Percentiles rank a stretch among this genome's conserved stretches.
Conservation (phyloP, 2,888 invertebrate genomes). For the Brenthis hecate region DNA sequence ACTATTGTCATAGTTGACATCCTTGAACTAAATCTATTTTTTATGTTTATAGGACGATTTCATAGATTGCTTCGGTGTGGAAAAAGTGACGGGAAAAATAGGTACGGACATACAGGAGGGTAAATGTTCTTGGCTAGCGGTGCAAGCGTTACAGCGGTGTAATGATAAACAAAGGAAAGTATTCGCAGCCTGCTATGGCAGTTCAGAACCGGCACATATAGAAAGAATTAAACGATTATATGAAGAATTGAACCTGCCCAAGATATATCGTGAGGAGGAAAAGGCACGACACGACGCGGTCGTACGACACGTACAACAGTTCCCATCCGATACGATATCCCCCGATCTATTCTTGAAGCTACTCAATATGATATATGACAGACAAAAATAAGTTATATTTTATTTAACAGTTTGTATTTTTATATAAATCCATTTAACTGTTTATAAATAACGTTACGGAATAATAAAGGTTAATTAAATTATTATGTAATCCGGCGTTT, state of each 20-base stretch:
- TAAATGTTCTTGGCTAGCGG: conserved; percentile 96
- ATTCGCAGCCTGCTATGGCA: conserved; percentile 86
- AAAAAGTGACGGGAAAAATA: conserved; percentile 90
- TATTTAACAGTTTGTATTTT: not conserved
- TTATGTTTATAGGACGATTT: conserved; percentile 87
- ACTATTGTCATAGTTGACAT: not conserved
- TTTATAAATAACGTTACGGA: too few species aligned
- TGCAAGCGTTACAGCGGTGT: conserved; percentile 90
- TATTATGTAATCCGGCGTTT: too few species aligned
- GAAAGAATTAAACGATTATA: conserved; percentile 63
- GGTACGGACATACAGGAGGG: conserved; percentile 96
- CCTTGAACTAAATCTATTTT: not conserved
- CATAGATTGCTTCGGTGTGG: conserved; percentile 93
- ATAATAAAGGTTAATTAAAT: too few species aligned
- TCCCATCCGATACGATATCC: conserved; percentile 69
- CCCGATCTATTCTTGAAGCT: conserved; percentile 89
- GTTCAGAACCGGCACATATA: conserved; percentile 83
- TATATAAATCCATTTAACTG: conserved; percentile 1
- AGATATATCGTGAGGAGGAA: conserved; percentile 87
- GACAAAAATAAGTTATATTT: conserved; percentile 45
- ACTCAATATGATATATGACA: conserved; percentile 87
- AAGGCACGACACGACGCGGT: conserved; percentile 86
- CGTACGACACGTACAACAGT: conserved; percentile 29
- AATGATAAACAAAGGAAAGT: conserved; percentile 82
- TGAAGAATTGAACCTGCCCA: conserved; percentile 85